A percentile compares a stretch with the other conserved stretches of the same genome.
Conservation (phyloP, 2,797 vertebrate genomes). For the Mus spretus region DNA sequence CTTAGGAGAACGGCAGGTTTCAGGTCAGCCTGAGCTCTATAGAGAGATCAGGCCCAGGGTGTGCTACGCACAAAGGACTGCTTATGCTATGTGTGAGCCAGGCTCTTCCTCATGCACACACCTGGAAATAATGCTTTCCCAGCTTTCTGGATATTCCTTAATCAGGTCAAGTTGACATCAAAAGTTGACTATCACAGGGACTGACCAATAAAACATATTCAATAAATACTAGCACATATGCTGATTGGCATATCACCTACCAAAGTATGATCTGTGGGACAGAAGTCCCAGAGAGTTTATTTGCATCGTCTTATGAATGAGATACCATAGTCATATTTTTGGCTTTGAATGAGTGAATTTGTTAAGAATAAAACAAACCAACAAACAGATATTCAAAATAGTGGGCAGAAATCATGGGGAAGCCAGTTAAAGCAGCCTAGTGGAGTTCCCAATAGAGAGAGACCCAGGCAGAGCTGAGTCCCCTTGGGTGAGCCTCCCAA, state of each 20-base stretch:
- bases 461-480: neutral
- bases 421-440: neutral
- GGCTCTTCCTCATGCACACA: neutral
- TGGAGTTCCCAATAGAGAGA: neutral
- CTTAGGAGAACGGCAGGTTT: neutral
- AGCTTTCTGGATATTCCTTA: neutral
- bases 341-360: neutral
- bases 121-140: neutral
- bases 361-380: neutral
- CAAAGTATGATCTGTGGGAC: neutral
- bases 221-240: neutral
- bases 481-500: neutral
- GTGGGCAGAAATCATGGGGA: neutral
- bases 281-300: neutral
- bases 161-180: neutral
- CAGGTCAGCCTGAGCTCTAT: neutral
- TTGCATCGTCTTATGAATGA: neutral
- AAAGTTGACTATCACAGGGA: neutral
- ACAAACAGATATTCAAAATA: neutral
- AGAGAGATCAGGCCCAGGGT: neutral
- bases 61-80: neutral
- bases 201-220: neutral
- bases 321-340: neutral
- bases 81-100: neutral
- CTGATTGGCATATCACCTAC: neutral